Conservation (phyloP, 1,140 invertebrate genomes). For the Penaeus japonicus region DNA sequence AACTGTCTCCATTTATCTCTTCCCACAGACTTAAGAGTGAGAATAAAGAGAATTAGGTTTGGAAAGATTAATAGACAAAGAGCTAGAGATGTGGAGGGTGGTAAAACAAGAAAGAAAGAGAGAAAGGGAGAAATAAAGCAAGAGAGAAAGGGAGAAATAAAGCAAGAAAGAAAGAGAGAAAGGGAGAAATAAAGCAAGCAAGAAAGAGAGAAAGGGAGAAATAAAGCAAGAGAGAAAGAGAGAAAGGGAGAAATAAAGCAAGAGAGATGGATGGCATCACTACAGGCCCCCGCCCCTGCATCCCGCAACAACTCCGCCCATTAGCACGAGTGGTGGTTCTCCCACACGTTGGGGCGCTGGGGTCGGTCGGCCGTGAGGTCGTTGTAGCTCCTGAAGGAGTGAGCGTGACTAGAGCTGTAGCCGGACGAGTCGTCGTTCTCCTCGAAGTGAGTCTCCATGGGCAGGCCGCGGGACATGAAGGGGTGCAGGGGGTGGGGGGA, state of each 20-base stretch:
- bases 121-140: too few relatives aligned
- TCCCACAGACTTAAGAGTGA: too few relatives aligned
- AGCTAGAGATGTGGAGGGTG: too few relatives aligned
- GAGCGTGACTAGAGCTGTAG: constrained; percentile 35
- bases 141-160: too few relatives aligned
- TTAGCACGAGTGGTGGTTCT: constrained; percentile 45
- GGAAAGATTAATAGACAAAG: too few relatives aligned
- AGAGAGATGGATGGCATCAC: neutral
- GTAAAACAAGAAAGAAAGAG: too few relatives aligned
- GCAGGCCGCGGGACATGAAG: neutral
- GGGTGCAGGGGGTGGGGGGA: neutral
- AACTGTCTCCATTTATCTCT: too few relatives aligned
- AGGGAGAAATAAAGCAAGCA: neutral
- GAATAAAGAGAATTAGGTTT: too few relatives aligned
- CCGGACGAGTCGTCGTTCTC: constrained; percentile 36
- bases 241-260: neutral
- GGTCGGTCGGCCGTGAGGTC: constrained; percentile 10
- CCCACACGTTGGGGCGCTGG: neutral
- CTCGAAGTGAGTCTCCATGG: constrained; percentile 32
- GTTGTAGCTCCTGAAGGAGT: constrained; percentile 42
- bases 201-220: neutral
- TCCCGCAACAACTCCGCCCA: neutral
- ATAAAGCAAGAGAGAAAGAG: neutral
- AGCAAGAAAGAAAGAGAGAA: too few relatives aligned
- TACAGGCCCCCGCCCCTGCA: neutral